phyloP scores from a whole-genome alignment of 2,113 vertebrate genomes.

The Typhlomys cinereus region DNA sequence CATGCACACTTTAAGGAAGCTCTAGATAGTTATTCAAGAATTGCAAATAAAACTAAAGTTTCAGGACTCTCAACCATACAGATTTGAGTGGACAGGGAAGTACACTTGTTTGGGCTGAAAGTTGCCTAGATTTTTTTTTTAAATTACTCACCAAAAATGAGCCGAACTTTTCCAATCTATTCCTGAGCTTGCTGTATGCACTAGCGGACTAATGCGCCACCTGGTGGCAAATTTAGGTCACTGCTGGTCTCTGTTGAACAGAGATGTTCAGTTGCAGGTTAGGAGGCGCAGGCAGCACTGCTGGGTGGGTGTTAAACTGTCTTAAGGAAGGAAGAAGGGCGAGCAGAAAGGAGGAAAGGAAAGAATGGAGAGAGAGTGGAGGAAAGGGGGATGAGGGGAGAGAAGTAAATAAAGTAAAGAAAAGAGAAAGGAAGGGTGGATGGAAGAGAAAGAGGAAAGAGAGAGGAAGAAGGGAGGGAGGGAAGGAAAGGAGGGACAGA shows the following conservation, averaged over 20 bases:
- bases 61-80: background rate
- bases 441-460: background rate
- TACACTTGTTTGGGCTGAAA: slow-evolving; percentile 4
- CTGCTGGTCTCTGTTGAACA: background rate
- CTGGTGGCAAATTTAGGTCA: slow-evolving; percentile 55
- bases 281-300: accelerated
- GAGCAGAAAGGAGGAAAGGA: too few relatives aligned
- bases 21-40: background rate
- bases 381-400: background rate
- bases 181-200: background rate
- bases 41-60: background rate
- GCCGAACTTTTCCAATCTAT: background rate
- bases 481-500: background rate
- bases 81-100: background rate
- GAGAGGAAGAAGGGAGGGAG: background rate
- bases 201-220: slow-evolving; percentile 51
- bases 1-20: background rate
- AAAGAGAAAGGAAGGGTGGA: too few relatives aligned
- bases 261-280: background rate
- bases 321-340: background rate
- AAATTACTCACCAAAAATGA: background rate
- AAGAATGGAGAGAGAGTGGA: background rate
- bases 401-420: background rate
- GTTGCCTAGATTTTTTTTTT: background rate
- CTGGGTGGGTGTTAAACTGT: background rate